Conservation (phyloP, 2,113 vertebrate species). For the Oryzias curvinotus region DNA sequence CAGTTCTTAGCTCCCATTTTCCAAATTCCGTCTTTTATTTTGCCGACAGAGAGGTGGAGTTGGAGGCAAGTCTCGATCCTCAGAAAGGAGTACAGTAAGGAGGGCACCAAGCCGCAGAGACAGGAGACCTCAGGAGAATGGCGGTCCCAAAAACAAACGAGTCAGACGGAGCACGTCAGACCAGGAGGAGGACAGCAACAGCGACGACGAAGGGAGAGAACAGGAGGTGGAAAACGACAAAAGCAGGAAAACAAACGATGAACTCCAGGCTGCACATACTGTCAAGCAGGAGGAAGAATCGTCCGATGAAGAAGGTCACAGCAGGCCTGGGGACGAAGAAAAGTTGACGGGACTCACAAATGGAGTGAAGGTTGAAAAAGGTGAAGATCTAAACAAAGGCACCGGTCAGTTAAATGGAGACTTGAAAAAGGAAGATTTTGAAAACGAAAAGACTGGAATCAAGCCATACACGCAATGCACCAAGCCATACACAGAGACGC, state of each 20-base stretch:
- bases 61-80: constrained; percentile 52
- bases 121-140: constrained; percentile 64
- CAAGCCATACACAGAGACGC: constrained; percentile 59
- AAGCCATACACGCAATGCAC: constrained; percentile 72
- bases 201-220: constrained; percentile 63
- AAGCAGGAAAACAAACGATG: constrained; percentile 42
- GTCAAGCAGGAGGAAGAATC: constrained; percentile 52
- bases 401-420: constrained; percentile 40
- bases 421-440: constrained; percentile 53
- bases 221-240: constrained; percentile 34
- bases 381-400: constrained; percentile 3
- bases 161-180: constrained; percentile 67
- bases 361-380: constrained; percentile 67
- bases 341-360: constrained; percentile 75
- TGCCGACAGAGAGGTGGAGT: constrained; percentile 48
- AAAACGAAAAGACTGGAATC: constrained; percentile 69
- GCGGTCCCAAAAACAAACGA: constrained; percentile 61
- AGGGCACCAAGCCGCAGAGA: constrained; percentile 58
- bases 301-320: constrained; percentile 63
- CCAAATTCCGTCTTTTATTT: constrained; percentile 1
- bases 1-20: neutral
- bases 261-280: constrained; percentile 21
- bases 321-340: constrained; percentile 78
- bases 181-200: constrained; percentile 71
- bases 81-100: constrained; percentile 59